These are phyloP conservation scores for Alosa sapidissima DNA, from an alignment of 2,797 vertebrate genomes.

Conservation along the genomic window DNA sequence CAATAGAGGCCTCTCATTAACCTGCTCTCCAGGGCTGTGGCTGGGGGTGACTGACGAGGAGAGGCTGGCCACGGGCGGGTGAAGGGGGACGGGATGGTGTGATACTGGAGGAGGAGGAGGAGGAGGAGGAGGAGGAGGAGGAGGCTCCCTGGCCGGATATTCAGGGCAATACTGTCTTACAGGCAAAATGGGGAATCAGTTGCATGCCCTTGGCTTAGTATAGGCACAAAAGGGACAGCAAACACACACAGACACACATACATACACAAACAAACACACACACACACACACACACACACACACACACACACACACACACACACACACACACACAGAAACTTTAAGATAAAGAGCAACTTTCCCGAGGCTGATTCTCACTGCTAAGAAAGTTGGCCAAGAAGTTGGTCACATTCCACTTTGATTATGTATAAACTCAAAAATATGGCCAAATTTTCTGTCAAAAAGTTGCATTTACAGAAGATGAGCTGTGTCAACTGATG, in stretches of 20 bases:
- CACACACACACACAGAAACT: neutral
- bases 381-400: neutral
- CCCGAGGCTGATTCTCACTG: neutral
- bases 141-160: neutral
- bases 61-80: slow-evolving; percentile 25
- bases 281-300: slow-evolving; percentile 22
- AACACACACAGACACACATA: neutral
- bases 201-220: neutral
- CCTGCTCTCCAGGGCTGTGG: slow-evolving; percentile 25
- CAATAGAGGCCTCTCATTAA: slow-evolving; percentile 34
- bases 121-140: neutral
- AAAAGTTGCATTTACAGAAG: neutral
- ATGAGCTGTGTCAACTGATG: slow-evolving; percentile 29
- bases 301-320: neutral
- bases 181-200: neutral
- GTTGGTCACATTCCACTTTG: neutral
- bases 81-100: neutral
- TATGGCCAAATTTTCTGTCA: slow-evolving; percentile 8
- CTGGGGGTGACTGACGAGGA: neutral
- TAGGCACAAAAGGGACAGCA: neutral
- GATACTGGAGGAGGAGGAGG: neutral
- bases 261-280: neutral
- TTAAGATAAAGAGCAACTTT: neutral
- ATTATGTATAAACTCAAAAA: neutral
- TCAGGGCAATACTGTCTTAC: neutral